A percentile compares a stretch with the other conserved stretches of the same genome.
Evolutionary conservation across 2,888 invertebrate species (phyloP).

Genomic region (Mystacides longicornis): DNA sequence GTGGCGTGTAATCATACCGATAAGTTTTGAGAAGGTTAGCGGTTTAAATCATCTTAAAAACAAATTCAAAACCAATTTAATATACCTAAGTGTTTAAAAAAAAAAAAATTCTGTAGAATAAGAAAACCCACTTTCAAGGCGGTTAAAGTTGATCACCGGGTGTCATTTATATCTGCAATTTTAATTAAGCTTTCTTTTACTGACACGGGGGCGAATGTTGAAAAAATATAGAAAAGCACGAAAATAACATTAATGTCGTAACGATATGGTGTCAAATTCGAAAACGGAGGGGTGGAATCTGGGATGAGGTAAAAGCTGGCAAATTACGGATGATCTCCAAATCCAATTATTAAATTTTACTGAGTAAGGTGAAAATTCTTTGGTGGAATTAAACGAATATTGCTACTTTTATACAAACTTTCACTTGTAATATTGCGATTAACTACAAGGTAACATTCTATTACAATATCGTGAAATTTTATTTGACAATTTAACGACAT

Average conservation of each 20-base stretch:
- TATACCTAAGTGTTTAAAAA: too few species aligned
- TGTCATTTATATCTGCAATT: slow-evolving; percentile 25
- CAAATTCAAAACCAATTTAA: too few species aligned
- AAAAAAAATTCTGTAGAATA: too few species aligned
- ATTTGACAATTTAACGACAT: too few species aligned
- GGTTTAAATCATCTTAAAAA: too few species aligned
- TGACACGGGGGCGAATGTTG: slow-evolving; percentile 22
- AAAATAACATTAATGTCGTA: neutral
- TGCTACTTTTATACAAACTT: too few species aligned
- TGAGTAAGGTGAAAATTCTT: neutral
- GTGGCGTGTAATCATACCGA: too few species aligned
- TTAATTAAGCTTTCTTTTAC: slow-evolving; percentile 26
- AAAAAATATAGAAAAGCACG: slow-evolving; percentile 17
- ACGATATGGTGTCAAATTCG: slow-evolving; percentile 10
- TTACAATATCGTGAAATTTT: too few species aligned
- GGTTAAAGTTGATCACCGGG: slow-evolving; percentile 11
- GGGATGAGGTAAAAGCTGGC: neutral
- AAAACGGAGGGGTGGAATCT: neutral
- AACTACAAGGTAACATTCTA: too few species aligned
- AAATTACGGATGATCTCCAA: neutral
- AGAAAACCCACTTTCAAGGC: neutral
- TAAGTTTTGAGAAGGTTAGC: too few species aligned
- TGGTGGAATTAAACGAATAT: neutral
- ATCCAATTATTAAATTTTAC: slow-evolving; percentile 3
- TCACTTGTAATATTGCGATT: too few species aligned